phyloP scores from a whole-genome alignment of 2,113 vertebrate genomes.

The Percina caprodes region DNA sequence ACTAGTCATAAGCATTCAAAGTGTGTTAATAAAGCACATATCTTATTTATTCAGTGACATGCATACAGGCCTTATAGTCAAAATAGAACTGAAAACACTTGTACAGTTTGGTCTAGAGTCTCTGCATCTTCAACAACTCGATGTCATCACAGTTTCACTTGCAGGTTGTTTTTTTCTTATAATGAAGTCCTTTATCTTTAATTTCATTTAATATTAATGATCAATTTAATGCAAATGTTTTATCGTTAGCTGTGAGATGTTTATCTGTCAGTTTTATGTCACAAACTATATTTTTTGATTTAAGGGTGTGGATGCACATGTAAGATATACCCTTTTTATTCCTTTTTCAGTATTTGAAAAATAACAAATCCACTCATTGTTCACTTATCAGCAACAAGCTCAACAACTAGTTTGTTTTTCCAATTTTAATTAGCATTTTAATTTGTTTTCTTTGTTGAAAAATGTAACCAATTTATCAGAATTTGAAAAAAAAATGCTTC shows the following conservation, averaged over 20 bases:
- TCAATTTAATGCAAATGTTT: not conserved
- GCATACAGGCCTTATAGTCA: not conserved
- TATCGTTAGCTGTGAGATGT: not conserved
- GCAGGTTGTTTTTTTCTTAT: not conserved
- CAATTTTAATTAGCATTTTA: not conserved
- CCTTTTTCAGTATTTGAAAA: not conserved
- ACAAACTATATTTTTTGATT: not conserved
- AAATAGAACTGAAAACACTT: not conserved
- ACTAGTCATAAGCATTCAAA: not conserved
- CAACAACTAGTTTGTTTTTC: not conserved
- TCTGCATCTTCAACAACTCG: not conserved
- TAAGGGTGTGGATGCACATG: not conserved
- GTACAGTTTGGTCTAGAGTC: not conserved
- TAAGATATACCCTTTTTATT: not conserved
- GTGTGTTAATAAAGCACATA: not conserved
- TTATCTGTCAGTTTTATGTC: not conserved
- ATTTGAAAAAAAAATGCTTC: not conserved
- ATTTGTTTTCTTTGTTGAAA: not conserved
- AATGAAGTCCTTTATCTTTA: not conserved
- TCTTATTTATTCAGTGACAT: not conserved
- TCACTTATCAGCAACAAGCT: not conserved
- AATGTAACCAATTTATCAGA: not conserved
- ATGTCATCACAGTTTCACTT: not conserved
- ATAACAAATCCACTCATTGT: not conserved
- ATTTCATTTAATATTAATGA: not conserved